A percentile compares a stretch with the other conserved stretches of the same genome.
phyloP scores from a whole-genome alignment of 1,140 invertebrate species.

The Neuroterus valhalla region DNA sequence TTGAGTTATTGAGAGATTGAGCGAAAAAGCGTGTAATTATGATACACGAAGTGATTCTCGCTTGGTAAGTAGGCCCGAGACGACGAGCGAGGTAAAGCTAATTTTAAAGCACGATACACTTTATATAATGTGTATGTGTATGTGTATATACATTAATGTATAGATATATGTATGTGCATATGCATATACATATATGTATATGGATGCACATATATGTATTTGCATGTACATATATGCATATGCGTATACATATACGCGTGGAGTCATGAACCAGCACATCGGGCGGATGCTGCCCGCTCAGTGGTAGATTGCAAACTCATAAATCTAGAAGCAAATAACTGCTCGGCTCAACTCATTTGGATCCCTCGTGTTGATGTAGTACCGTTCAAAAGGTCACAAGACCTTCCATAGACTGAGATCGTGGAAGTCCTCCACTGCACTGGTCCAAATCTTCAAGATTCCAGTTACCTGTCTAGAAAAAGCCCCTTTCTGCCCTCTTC shows the following conservation, averaged over 20 bases:
- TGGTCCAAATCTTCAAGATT: conserved; percentile 43
- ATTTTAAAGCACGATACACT: too few species aligned
- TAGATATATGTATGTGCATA: too few species aligned
- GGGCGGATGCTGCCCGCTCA: conserved; percentile 53
- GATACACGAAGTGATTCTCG: conserved; percentile 70
- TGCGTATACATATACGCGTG: too few species aligned
- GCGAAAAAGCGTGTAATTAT: conserved; percentile 65
- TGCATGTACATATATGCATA: too few species aligned
- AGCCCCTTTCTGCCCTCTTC: too few species aligned
- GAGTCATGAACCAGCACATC: conserved; percentile 42
- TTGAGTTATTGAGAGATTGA: conserved; percentile 71
- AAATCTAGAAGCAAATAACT: conserved; percentile 74
- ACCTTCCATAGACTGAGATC: conserved; percentile 50
- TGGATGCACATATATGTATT: too few species aligned
- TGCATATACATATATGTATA: too few species aligned
- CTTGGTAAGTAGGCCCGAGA: too few species aligned
- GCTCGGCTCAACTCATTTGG: conserved; percentile 62
- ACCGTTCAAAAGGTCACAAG: conserved; percentile 65
- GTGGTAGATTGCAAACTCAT: conserved; percentile 68
- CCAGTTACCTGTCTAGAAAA: too few species aligned
- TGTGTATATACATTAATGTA: too few species aligned
- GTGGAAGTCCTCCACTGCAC: conserved; percentile 32
- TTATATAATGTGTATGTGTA: too few species aligned
- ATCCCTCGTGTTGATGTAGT: conserved; percentile 71
- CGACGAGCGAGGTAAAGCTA: too few species aligned